Evolutionary conservation across 2,888 invertebrate genomes (phyloP), one percentile per base, ranked within the genome.

Genomic region (Caradrina clavipalpis): DNA sequence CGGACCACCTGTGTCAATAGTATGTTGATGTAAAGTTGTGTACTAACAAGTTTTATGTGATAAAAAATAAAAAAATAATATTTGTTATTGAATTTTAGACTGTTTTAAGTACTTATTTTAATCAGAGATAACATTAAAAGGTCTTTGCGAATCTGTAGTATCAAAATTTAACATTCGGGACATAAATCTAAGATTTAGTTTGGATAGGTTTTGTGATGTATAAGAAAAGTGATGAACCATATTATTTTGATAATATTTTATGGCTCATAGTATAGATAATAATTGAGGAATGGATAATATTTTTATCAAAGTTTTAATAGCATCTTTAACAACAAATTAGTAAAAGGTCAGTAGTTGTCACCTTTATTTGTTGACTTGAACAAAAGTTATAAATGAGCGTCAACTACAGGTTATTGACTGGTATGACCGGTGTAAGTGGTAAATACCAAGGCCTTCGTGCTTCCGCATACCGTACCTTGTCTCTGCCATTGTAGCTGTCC

Each of bases 401-500:
- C 81, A 79, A 75, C 82, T 87, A 85, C 84, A 82, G 79, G 85
- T 87, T 87, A 84, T 78, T 85, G 78, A 88, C 88, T 85, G 68
- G 86, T 86, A 77, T 76, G 81, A 88, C 89, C 80, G 78, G 88
- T 87, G 80, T 69, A 69, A 76, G 59, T 72, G 58, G 55, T 68
- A 87, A 88, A 91, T 89, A 89, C 83, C 91, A 90, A 92, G 91
- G 91, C 77, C 83, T 59, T 60, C 78, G 70, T 53, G 63, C 86
- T 93, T 94, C 93, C 92, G 93, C 91, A 91, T 93, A 88, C 81
- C 86, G 92, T 95, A 97, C 97, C 97, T 98, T 98, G 95, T 98
- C 98, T 89, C 98, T 96, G n/a, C 98, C 98, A 89, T 97, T 97
- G 89, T 98, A 98, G 58, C 97, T 97, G 78, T 98, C 97, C 82